A percentile compares a stretch with the other conserved stretches of the same genome.
These are phyloP conservation scores for Guaruba guarouba DNA, from an alignment of 2,113 vertebrate genomes.

Conservation along the genomic window DNA sequence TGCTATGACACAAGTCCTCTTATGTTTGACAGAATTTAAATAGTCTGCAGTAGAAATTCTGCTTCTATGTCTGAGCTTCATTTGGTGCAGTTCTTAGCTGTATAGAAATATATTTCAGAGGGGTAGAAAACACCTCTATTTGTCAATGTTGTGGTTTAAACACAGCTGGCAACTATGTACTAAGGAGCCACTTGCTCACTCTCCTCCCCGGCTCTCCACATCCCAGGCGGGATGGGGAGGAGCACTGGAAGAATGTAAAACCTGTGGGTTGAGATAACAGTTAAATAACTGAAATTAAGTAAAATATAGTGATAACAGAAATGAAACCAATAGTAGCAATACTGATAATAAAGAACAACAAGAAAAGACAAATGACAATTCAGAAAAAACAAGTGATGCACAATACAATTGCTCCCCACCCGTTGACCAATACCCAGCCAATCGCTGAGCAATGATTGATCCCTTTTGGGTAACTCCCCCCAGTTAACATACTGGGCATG, in stretches of 20 bases:
- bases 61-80: not conserved
- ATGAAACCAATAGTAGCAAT: not conserved
- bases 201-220: not conserved
- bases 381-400: not conserved
- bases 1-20: not conserved
- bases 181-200: not conserved
- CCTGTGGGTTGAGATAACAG: not conserved
- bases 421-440: not conserved
- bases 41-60: not conserved
- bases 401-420: not conserved
- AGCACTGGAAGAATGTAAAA: not conserved
- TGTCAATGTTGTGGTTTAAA: not conserved
- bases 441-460: not conserved
- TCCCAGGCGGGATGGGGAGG: not conserved
- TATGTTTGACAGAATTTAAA: not conserved
- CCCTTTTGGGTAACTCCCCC: not conserved
- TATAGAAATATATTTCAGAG: not conserved
- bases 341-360: not conserved
- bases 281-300: not conserved
- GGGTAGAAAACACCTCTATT: not conserved
- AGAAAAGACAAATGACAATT: not conserved
- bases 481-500: not conserved
- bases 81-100: rapidly evolving
- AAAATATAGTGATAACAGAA: not conserved
- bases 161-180: not conserved